Percentiles rank a stretch among this genome's conserved stretches.
phyloP scores from a whole-genome alignment of 2,888 invertebrate species.

The Acholoe squamosa region DNA sequence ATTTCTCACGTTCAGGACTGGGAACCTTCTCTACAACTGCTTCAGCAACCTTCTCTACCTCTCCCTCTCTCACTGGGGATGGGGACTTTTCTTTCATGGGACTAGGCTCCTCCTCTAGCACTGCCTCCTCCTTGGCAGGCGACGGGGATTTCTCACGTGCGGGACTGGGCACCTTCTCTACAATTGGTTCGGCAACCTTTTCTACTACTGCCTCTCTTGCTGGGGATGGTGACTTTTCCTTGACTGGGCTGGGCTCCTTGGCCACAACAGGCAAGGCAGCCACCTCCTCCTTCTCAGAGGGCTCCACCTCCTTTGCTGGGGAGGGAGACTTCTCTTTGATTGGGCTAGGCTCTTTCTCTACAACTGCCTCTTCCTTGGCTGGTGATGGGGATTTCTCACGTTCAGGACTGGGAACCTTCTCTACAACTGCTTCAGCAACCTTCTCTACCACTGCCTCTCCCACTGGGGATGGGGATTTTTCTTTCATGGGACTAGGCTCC shows the following conservation, averaged over 20 bases:
- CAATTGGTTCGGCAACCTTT: not conserved
- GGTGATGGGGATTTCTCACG: constrained; percentile 40
- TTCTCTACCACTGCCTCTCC: not conserved
- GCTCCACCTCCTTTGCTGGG: constrained; percentile 82
- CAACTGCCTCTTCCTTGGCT: constrained; percentile 81
- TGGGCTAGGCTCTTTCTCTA: constrained; percentile 84
- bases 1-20: constrained; percentile 22
- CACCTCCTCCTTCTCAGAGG: not conserved
- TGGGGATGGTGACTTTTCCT: constrained; percentile 46
- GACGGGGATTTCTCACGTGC: not conserved
- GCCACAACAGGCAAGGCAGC: constrained; percentile 73
- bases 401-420: not conserved
- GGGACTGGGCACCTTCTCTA: constrained; percentile 1
- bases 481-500: too few relatives aligned
- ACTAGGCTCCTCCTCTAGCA: constrained; percentile 66
- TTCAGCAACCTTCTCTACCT: too few relatives aligned
- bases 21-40: constrained; percentile 44
- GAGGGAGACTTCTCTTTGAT: constrained; percentile 2
- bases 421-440: not conserved
- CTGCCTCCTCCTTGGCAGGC: not conserved
- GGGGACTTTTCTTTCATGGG: constrained; percentile 43
- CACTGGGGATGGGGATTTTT: not conserved
- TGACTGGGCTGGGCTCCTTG: constrained; percentile 83
- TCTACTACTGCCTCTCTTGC: not conserved
- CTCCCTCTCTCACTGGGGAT: not conserved